phyloP scores from a whole-genome alignment of 2,113 vertebrate genomes.

The Lamprologus callipterus region DNA sequence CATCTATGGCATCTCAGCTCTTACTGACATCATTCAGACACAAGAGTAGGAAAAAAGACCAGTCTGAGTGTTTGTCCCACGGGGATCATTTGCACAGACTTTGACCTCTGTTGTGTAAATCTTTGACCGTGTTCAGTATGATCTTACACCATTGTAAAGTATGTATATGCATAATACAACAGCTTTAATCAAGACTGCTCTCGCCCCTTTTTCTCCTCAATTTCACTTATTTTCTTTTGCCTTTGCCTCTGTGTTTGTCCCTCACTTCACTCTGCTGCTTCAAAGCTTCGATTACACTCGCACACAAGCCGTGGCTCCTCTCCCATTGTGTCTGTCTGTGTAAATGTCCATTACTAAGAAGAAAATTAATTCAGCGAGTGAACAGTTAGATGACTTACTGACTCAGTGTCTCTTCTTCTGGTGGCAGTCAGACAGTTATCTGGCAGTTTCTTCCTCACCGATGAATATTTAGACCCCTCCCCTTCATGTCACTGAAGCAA shows the following conservation, averaged over 20 bases:
- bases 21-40: neutral
- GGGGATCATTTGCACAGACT: neutral
- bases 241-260: neutral
- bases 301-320: neutral
- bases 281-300: neutral
- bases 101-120: neutral
- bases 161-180: neutral
- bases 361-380: neutral
- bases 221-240: neutral
- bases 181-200: neutral
- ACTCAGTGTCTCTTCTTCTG: neutral
- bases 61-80: neutral
- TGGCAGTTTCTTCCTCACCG: neutral
- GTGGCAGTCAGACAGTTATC: neutral
- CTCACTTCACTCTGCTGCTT: neutral
- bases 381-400: neutral
- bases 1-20: neutral
- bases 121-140: neutral
- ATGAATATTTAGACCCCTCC: slow-evolving; percentile 15
- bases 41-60: neutral
- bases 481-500: neutral
- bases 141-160: neutral
- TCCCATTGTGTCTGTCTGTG: neutral
- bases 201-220: neutral
- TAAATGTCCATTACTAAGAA: neutral